Evolutionary conservation across 2,888 invertebrate species (phyloP), one percentile per base, ranked within the genome.

Genomic region (Leptinotarsa juncta): DNA sequence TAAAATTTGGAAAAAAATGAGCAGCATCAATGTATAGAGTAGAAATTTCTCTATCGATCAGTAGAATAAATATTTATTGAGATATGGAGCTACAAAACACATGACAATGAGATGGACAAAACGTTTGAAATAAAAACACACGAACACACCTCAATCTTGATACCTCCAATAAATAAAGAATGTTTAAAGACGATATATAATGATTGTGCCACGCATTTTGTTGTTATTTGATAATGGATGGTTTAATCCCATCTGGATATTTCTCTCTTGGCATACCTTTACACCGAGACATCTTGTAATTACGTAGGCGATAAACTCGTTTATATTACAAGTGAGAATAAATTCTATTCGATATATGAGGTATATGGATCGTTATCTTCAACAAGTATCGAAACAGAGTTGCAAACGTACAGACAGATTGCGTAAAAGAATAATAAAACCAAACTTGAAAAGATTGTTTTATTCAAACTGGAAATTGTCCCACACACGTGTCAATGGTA

Each of bases 201-300:
- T 68, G 62, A 68, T 67, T 65, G 60, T 65, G 49, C 69, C 57
- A 65, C 42, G 62, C 62, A 62, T 62, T 15, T 62, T 69, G 67
- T 71, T 76, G 76, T 77, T 76, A 73, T 69, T 76, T 70, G 76
- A 77, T 72, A 78, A 78, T 75, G 69, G 70, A 78, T 75, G 73
- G 75, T 73, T 75, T 73, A 70, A 71, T 73, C 75, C 68, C 66
- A 66, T 72, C 71, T 71, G 49, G 73, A 65, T 73, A 71, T 70
- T 75, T 69, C 70, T 67, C 71, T 67, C 66, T 71, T 71, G 60
- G 51, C 62, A 65, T 73, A 77, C 65, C 49, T 55, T 65, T 57
- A 76, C 73, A 70, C 75, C 70, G 65, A 69, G 71, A 66, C 68
- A 78, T 76, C 72, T 74, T 68, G 78, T 76, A 76, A 78, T 78